Evolutionary conservation across 2,888 invertebrate genomes (phyloP).

Genomic region (Drosophila maculinotata): DNA sequence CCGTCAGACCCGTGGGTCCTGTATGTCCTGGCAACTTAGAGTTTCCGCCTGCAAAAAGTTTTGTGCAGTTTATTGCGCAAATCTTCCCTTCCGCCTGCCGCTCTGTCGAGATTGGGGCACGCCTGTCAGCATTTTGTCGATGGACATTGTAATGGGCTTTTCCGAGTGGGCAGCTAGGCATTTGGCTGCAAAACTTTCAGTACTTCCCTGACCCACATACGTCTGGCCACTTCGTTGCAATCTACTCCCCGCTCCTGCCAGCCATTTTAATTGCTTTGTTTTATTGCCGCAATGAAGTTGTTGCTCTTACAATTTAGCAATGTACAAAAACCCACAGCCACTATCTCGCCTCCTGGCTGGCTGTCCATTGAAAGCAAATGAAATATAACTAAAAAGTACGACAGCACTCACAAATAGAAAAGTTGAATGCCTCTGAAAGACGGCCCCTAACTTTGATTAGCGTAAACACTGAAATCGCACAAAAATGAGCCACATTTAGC

Average conservation of each 20-base stretch:
- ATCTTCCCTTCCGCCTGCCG: constrained; percentile 32
- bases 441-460: constrained; percentile 22
- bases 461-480: constrained; percentile 41
- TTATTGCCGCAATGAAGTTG: constrained; percentile 60
- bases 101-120: constrained; percentile 27
- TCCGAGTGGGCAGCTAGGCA: constrained; percentile 40
- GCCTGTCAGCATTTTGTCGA: constrained; percentile 65
- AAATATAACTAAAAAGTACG: constrained; percentile 21
- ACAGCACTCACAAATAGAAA: neutral
- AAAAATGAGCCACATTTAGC: constrained; percentile 54
- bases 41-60: constrained; percentile 57
- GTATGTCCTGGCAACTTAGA: constrained; percentile 26
- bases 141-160: constrained; percentile 76
- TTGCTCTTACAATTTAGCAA: constrained; percentile 16
- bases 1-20: neutral
- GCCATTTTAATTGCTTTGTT: constrained; percentile 76
- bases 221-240: constrained; percentile 45
- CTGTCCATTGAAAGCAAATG: constrained; percentile 15
- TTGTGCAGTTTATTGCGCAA: no score
- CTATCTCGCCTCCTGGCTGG: neutral
- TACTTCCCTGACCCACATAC: constrained; percentile 65
- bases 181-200: constrained; percentile 49
- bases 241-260: constrained; percentile 42
- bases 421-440: constrained; percentile 12
- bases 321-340: constrained; percentile 9